Conservation (phyloP, 2,113 vertebrate genomes). For the Ia io region DNA sequence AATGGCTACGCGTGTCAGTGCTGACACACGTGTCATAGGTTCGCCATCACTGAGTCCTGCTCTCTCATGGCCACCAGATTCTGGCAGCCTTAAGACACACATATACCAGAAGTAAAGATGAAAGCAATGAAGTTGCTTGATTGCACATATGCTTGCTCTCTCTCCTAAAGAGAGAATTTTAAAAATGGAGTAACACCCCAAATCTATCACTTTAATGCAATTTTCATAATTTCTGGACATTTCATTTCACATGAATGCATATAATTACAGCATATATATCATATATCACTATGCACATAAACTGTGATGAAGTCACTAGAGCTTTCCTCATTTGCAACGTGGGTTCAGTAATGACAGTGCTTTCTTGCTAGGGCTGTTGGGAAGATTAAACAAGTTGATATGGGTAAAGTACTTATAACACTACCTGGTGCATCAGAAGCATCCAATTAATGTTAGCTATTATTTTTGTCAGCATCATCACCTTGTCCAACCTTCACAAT, state of each 20-base stretch:
- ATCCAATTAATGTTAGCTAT: not conserved
- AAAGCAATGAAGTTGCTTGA: not conserved
- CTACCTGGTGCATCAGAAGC: not conserved
- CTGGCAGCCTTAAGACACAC: not conserved
- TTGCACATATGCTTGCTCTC: not conserved
- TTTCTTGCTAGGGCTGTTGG: not conserved
- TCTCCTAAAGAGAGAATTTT: not conserved
- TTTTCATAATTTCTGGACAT: not conserved
- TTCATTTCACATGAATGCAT: not conserved
- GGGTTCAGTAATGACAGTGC: not conserved
- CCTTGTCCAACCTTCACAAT: not conserved
- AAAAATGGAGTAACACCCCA: not conserved
- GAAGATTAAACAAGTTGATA: not conserved
- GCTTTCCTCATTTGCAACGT: not conserved
- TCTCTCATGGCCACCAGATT: not conserved
- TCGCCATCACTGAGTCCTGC: no score
- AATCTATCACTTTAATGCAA: not conserved
- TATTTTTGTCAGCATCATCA: not conserved
- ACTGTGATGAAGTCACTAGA: slow-evolving; percentile 37
- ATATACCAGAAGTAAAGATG: slow-evolving; percentile 6
- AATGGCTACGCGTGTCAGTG: no score
- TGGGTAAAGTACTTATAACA: not conserved
- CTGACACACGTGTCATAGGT: no score
- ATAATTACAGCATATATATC: not conserved
- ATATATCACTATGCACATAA: not conserved